These are phyloP conservation scores for Leptinotarsa undecemlineata DNA, from an alignment of 1,140 invertebrate genomes.

Conservation along the genomic window DNA sequence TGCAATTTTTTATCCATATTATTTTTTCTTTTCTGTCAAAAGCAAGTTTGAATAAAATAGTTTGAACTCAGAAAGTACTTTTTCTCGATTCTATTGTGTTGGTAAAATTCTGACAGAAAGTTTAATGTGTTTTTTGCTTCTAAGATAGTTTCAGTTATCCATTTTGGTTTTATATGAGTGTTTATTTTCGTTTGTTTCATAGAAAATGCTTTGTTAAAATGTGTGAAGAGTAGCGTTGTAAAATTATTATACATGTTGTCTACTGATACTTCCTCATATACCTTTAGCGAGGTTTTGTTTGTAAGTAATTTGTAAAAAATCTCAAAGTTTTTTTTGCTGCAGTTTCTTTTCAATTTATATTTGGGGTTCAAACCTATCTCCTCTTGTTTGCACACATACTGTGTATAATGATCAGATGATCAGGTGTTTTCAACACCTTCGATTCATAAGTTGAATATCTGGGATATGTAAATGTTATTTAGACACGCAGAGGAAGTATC, in stretches of 20 bases:
- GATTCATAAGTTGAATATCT: too few species aligned
- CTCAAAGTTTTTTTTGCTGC: neutral
- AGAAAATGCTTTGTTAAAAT: neutral
- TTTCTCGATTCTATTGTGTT: neutral
- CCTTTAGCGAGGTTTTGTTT: neutral
- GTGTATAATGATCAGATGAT: constrained; percentile 13
- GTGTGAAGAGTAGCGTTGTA: neutral
- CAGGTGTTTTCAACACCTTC: too few species aligned
- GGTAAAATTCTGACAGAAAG: constrained; percentile 1
- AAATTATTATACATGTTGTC: constrained; percentile 6
- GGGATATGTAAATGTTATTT: too few species aligned
- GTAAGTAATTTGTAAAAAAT: neutral
- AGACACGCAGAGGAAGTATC: too few species aligned
- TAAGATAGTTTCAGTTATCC: constrained; percentile 10
- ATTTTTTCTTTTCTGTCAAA: neutral
- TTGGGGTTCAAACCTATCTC: neutral
- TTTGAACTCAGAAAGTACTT: neutral
- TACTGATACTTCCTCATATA: neutral
- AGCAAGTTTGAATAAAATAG: neutral
- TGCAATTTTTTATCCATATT: constrained; percentile 1
- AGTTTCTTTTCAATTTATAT: neutral
- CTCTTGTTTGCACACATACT: neutral
- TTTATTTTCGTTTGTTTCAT: neutral
- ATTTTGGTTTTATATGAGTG: neutral
- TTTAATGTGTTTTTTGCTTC: neutral